A percentile compares a stretch with the other conserved stretches of the same genome.
Conservation (phyloP, 2,797 vertebrate genomes). For the Petrocephalus schoutedeni region DNA sequence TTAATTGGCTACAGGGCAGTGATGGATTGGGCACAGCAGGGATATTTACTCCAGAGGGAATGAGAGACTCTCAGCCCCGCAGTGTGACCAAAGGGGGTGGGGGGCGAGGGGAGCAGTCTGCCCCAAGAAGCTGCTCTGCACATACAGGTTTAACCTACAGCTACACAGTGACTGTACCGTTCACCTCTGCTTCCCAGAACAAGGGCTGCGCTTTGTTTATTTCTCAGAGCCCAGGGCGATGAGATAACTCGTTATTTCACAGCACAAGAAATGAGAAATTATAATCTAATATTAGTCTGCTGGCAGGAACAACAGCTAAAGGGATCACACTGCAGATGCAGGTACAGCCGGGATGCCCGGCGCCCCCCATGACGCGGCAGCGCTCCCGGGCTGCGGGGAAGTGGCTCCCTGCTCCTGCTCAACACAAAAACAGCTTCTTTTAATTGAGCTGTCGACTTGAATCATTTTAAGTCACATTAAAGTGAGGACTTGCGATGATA, state of each 20-base stretch:
- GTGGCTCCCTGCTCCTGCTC: neutral
- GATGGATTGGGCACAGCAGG: constrained; percentile 46
- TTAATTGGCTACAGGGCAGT: constrained; percentile 60
- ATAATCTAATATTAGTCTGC: neutral
- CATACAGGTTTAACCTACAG: neutral
- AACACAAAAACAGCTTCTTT: neutral
- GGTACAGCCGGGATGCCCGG: neutral
- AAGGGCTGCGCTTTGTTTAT: neutral
- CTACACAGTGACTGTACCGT: neutral
- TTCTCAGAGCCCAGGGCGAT: neutral
- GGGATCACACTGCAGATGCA: neutral
- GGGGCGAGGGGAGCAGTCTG: neutral
- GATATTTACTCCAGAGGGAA: constrained; percentile 48
- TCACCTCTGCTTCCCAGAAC: neutral
- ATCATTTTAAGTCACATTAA: neutral
- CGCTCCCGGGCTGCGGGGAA: neutral
- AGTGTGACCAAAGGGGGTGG: neutral
- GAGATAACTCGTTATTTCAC: neutral
- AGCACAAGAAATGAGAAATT: neutral
- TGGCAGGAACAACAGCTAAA: neutral
- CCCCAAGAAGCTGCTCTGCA: neutral
- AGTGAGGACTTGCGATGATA: neutral
- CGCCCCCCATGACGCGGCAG: neutral
- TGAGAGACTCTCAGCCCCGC: constrained; percentile 28
- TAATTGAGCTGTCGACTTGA: neutral